Percentiles rank a stretch among this genome's conserved stretches.
These are phyloP conservation scores for Corvus moneduloides DNA, from an alignment of 2,113 vertebrate species.

Conservation along the genomic window DNA sequence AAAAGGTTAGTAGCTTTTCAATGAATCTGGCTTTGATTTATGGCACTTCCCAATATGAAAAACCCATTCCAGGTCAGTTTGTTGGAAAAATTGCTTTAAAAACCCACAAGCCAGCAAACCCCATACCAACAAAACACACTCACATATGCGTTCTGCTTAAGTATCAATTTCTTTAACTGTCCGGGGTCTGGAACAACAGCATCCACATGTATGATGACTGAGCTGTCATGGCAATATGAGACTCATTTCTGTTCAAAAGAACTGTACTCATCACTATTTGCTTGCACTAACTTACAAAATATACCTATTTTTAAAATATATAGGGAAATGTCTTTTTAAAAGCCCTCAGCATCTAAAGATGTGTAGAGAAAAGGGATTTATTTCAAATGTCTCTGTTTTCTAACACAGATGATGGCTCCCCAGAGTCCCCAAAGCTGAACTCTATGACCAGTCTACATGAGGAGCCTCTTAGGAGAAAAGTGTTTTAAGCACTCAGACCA, in stretches of 20 bases:
- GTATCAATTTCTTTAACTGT: neutral
- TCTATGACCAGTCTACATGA: neutral
- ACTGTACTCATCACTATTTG: neutral
- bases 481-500: neutral
- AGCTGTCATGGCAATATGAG: neutral
- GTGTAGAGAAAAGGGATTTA: neutral
- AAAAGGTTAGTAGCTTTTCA: neutral
- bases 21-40: neutral
- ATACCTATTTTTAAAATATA: neutral
- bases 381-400: neutral
- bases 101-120: neutral
- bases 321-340: neutral
- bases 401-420: neutral
- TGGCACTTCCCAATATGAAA: neutral
- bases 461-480: neutral
- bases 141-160: neutral
- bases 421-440: neutral
- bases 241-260: neutral
- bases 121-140: neutral
- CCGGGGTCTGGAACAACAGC: neutral
- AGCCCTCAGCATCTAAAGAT: neutral
- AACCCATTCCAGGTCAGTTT: neutral
- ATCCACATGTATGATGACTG: rapidly evolving
- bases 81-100: neutral
- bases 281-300: neutral